Evolutionary conservation across 2,888 invertebrate genomes (phyloP), one percentile per base, ranked within the genome.

Genomic region (Drosophila lacicola): DNA sequence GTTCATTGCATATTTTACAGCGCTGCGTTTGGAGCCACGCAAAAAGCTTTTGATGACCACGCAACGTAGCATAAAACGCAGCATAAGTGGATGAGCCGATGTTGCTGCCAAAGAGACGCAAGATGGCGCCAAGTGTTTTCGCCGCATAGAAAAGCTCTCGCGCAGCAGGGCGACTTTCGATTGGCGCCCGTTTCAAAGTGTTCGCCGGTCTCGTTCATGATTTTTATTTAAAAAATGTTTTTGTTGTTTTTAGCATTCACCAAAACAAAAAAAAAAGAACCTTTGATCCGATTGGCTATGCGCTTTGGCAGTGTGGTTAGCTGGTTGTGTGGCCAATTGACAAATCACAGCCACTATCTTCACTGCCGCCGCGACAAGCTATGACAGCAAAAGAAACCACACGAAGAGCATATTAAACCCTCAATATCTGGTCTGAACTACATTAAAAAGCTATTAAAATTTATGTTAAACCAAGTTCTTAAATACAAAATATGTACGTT

Each of bases 261-360:
- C 3, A 19, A 10, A 41, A 14, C 5, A 44, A 47, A 53, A 36
- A 57, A 47, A 45, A 49, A 29, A 57, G 11, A 36, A 19, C 4
- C 17, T 63, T 64, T 29, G 49, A 73, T 69, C 80, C 65, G 78
- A 86, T 91, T 88, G 91, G 93, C 93, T 92, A 94, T 94, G 95
- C 96, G 95, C 95, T 94, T 94, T 98, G 98, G 98, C 98, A 98
- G 98, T 98, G 98, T 98, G 98, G 98, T 98, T 98, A 98, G 98
- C 98, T 98, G 98, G 98, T 98, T 98, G 98, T 98, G 96, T 95
- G 92, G 92, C 65, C 67, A 67, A 46, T 56, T 77, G 64, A 66
- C 53, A 91, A 92, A 90, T 93, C 95, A 98, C 98, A 97, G 96
- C 98, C 98, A 96, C 97, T 98, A 96, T 95, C 96, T 95, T 94